Conservation (phyloP, 2,113 vertebrate genomes). For the Notechis scutatus region DNA sequence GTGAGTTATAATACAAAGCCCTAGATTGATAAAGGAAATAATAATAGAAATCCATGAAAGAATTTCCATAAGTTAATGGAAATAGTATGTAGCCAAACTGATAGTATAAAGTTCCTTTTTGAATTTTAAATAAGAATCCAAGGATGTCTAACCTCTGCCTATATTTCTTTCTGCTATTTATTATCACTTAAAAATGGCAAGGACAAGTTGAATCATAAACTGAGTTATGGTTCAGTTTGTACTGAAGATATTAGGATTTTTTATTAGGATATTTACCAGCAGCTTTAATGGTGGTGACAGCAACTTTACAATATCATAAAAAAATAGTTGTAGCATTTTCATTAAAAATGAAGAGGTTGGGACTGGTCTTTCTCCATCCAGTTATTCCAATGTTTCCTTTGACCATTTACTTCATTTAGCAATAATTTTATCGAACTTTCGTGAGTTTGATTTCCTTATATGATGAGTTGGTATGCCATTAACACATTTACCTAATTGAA, state of each 20-base stretch:
- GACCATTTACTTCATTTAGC: background rate
- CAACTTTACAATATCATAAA: background rate
- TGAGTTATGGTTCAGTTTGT: background rate
- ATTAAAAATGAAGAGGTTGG: background rate
- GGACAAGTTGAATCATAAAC: background rate
- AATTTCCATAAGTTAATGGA: background rate
- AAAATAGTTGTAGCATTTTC: background rate
- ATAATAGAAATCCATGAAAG: background rate
- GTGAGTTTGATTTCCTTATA: background rate
- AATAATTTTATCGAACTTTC: background rate
- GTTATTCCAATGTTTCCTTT: background rate
- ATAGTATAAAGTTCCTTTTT: slow-evolving; percentile 14
- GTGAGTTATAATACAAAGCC: background rate
- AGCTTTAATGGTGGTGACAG: background rate
- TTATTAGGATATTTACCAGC: background rate
- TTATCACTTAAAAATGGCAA: background rate
- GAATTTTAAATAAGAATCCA: slow-evolving; percentile 18
- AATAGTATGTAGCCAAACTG: background rate
- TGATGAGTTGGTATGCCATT: background rate
- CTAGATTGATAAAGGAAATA: background rate
- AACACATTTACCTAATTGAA: background rate
- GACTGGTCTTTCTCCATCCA: background rate
- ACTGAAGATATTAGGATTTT: background rate
- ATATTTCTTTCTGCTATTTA: background rate
- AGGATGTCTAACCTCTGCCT: background rate